Evolutionary conservation across 1,140 invertebrate genomes (phyloP).

Genomic region (Magallana gigas): DNA sequence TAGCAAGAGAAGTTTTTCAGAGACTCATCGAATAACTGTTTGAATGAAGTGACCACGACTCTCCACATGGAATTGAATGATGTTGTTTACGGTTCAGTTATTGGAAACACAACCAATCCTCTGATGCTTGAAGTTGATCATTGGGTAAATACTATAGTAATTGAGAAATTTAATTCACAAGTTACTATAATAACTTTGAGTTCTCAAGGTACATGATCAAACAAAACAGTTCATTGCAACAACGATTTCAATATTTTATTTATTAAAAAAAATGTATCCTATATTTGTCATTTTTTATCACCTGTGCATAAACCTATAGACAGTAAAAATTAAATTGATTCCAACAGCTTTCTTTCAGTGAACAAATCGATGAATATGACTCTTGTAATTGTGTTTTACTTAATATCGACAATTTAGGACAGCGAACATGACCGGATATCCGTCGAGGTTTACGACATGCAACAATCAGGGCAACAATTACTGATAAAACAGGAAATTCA

Average conservation of each 20-base stretch:
- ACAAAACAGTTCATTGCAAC: too few relatives aligned
- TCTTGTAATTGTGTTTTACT: too few relatives aligned
- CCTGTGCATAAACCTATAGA: too few relatives aligned
- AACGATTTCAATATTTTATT: too few relatives aligned
- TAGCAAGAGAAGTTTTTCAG: background rate
- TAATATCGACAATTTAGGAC: background rate
- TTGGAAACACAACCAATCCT: slow-evolving; percentile 29
- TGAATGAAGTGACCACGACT: background rate
- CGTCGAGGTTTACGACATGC: background rate
- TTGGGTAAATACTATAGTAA: background rate
- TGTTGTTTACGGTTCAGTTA: background rate
- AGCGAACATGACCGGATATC: background rate
- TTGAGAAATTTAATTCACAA: too few relatives aligned
- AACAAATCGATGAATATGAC: too few relatives aligned
- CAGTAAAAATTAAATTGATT: too few relatives aligned
- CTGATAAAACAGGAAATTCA: background rate
- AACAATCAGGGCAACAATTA: background rate
- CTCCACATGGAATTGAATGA: background rate
- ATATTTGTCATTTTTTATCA: too few relatives aligned
- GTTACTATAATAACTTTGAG: too few relatives aligned
- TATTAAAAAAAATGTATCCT: too few relatives aligned
- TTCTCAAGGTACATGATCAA: too few relatives aligned
- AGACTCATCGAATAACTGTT: background rate
- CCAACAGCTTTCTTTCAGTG: too few relatives aligned
- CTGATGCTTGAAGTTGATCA: slow-evolving; percentile 7